Evolutionary conservation across 2,113 vertebrate genomes (phyloP).

Genomic region (Lophochroa leadbeateri): DNA sequence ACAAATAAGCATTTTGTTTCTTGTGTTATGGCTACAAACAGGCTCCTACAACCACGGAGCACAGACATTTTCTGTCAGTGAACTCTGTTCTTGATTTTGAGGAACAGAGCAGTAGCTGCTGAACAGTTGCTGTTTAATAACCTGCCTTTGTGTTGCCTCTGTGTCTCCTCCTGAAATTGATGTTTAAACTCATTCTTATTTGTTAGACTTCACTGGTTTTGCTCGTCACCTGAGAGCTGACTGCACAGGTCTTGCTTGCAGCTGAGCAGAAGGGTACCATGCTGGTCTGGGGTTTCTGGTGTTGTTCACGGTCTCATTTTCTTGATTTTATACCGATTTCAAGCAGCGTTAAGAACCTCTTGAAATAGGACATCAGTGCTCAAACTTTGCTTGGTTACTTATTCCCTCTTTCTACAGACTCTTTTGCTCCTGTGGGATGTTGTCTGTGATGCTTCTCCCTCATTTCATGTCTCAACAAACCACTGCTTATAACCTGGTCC

Average conservation of each 20-base stretch:
- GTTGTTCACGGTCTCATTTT: background rate
- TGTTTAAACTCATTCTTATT: slow-evolving; percentile 1
- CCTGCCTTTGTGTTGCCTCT: background rate
- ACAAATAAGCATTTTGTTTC: background rate
- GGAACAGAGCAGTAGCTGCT: background rate
- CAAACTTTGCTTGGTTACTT: background rate
- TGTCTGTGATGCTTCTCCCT: background rate
- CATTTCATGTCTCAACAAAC: background rate
- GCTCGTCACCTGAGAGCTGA: background rate
- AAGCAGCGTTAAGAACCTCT: background rate
- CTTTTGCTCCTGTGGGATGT: background rate
- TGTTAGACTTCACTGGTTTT: background rate
- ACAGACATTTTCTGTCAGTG: background rate
- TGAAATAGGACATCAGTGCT: background rate
- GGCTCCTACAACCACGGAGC: background rate
- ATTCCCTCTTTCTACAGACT: background rate
- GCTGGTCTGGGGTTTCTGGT: background rate
- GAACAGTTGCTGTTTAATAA: slow-evolving; percentile 14
- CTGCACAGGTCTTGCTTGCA: background rate
- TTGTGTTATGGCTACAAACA: background rate
- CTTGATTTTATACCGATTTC: background rate
- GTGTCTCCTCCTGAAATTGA: background rate
- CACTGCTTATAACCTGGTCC: background rate
- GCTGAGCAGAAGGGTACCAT: background rate
- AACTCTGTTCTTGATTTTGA: background rate